Percentiles rank a stretch among this genome's conserved stretches.
Evolutionary conservation across 2,797 vertebrate genomes (phyloP).

Genomic region (Acropternis orthonyx): DNA sequence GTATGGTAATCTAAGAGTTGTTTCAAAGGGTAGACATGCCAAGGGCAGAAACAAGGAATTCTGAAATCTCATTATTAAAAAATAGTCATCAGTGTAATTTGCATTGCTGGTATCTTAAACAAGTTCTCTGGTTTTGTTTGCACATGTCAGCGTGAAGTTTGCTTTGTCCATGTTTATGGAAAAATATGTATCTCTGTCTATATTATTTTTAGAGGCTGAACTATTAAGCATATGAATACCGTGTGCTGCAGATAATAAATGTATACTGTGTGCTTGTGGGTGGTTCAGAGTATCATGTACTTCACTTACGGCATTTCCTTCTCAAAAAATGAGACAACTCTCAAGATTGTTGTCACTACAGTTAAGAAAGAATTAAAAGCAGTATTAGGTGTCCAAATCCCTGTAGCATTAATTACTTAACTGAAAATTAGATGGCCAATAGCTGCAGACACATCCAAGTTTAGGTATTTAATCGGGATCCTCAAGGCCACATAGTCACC

Average conservation of each 20-base stretch:
- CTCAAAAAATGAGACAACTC: neutral
- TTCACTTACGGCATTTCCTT: neutral
- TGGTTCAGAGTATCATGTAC: neutral
- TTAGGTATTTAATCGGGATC: neutral
- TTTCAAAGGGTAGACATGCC: neutral
- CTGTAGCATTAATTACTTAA: neutral
- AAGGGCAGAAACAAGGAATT: neutral
- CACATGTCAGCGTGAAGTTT: neutral
- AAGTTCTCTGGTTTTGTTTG: neutral
- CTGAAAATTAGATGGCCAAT: neutral
- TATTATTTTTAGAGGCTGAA: neutral
- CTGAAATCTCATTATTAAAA: neutral
- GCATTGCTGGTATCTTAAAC: neutral
- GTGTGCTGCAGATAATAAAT: neutral
- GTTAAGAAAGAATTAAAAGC: neutral
- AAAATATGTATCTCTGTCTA: neutral
- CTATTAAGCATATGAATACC: neutral
- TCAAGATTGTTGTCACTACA: neutral
- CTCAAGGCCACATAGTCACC: neutral
- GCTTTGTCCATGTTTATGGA: neutral
- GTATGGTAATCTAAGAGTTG: neutral
- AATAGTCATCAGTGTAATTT: neutral
- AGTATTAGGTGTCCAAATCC: neutral
- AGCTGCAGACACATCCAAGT: neutral
- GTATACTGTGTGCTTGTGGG: neutral